A percentile compares a stretch with the other conserved stretches of the same genome.
Conservation (phyloP, 2,113 vertebrate species). For the Melanerpes formicivorus region DNA sequence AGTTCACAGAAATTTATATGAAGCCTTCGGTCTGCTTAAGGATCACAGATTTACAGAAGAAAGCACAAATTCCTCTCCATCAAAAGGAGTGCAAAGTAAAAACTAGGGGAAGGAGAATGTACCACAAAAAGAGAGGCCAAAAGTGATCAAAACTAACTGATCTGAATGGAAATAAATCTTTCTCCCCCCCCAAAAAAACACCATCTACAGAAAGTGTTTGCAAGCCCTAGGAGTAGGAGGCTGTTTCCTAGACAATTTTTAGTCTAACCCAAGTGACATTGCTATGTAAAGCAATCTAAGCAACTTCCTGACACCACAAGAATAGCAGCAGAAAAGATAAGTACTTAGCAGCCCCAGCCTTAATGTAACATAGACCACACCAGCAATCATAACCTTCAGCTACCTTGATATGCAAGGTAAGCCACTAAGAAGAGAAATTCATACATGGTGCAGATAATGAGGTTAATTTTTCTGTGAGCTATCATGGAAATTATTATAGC, state of each 20-base stretch:
- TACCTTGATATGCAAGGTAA: constrained; percentile 46
- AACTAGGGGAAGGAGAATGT: not conserved
- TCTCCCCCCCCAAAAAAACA: not conserved
- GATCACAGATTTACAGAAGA: constrained; percentile 5
- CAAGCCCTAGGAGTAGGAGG: not conserved
- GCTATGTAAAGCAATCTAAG: not conserved
- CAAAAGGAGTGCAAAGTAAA: not conserved
- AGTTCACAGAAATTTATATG: constrained; percentile 7
- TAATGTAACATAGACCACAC: constrained; percentile 16
- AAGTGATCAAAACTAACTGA: constrained; percentile 30
- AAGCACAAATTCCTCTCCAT: constrained; percentile 22
- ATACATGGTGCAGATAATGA: constrained; percentile 39
- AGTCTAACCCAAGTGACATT: not conserved
- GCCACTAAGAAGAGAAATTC: constrained; percentile 47
- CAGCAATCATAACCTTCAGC: constrained; percentile 41
- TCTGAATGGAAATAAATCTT: not conserved
- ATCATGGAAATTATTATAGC: constrained; percentile 43
- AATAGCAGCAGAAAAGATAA: not conserved
- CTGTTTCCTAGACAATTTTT: not conserved
- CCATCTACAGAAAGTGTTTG: not conserved
- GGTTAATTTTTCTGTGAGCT: constrained; percentile 59
- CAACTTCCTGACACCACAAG: constrained; percentile 1
- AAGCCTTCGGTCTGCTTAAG: constrained; percentile 16
- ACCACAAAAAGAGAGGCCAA: constrained; percentile 6
- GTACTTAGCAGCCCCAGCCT: not conserved